Evolutionary conservation across 23 tunicate genomes (phyloP).

Genomic region (Ciona savignyi): DNA sequence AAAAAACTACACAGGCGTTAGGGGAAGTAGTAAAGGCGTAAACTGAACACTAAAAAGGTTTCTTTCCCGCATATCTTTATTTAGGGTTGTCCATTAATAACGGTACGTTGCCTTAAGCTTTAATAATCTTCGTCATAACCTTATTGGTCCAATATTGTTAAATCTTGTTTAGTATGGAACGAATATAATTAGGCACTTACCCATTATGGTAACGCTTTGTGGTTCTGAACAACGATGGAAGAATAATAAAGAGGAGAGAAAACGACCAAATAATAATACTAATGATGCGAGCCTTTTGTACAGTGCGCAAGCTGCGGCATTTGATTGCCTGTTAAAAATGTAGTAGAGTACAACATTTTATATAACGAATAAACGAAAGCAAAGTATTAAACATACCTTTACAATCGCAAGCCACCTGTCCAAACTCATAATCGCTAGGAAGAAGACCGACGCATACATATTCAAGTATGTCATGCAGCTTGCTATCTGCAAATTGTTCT

Average conservation of each 20-base stretch:
- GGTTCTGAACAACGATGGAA: slow-evolving; percentile 35
- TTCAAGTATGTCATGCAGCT: slow-evolving; percentile 66
- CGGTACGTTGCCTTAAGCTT: no score
- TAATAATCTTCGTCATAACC: no score
- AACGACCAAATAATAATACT: slow-evolving; percentile 25
- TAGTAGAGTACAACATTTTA: slow-evolving; percentile 1
- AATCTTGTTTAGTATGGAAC: not conserved
- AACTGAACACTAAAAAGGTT: no score
- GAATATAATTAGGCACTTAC: not conserved
- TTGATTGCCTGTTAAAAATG: slow-evolving; percentile 28
- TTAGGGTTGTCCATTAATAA: no score
- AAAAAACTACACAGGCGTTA: no score
- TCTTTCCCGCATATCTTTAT: no score
- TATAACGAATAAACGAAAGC: no score
- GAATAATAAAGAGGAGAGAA: slow-evolving; percentile 21
- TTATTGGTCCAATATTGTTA: no score
- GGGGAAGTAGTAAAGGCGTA: no score
- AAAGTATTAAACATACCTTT: slow-evolving; percentile 26
- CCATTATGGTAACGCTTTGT: not conserved
- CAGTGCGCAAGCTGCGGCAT: slow-evolving; percentile 33
- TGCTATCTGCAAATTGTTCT: no score
- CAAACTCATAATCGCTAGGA: slow-evolving; percentile 61
- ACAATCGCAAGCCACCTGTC: slow-evolving; percentile 79
- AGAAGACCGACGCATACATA: slow-evolving; percentile 73
- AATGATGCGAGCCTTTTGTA: slow-evolving; percentile 37